These are phyloP conservation scores for Pangasius krempfi DNA, from an alignment of 2,797 vertebrate species.

Conservation along the genomic window DNA sequence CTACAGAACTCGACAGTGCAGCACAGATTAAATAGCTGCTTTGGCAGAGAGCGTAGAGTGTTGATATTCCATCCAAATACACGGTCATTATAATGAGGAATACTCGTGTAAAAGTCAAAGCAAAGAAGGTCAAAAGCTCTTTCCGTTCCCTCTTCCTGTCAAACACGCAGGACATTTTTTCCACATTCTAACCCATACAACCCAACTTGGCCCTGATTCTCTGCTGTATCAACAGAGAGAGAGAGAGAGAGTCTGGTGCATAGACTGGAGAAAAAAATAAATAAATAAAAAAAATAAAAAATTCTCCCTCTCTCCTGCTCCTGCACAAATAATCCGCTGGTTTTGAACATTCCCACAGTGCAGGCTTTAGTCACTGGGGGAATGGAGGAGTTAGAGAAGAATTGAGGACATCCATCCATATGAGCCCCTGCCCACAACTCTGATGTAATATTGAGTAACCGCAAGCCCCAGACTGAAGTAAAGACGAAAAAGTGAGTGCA, in stretches of 20 bases:
- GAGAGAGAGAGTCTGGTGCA: neutral
- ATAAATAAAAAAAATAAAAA: too few relatives aligned
- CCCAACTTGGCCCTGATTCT: neutral
- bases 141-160: neutral
- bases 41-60: neutral
- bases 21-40: conserved; percentile 21
- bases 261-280: neutral
- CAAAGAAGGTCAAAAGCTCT: conserved; percentile 12
- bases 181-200: neutral
- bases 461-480: neutral
- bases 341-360: neutral
- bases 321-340: conserved; percentile 6
- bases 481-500: neutral
- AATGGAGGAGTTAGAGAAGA: neutral
- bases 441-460: conserved; percentile 33
- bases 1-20: neutral
- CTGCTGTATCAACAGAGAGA: neutral
- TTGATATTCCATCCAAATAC: conserved; percentile 15
- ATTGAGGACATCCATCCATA: conserved; percentile 23
- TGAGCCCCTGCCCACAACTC: conserved; percentile 2
- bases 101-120: neutral
- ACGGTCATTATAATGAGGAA: neutral
- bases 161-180: neutral
- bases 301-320: neutral
- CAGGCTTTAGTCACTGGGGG: neutral